phyloP scores from a whole-genome alignment of 2,888 invertebrate species.

The Sympetrum striolatum region DNA sequence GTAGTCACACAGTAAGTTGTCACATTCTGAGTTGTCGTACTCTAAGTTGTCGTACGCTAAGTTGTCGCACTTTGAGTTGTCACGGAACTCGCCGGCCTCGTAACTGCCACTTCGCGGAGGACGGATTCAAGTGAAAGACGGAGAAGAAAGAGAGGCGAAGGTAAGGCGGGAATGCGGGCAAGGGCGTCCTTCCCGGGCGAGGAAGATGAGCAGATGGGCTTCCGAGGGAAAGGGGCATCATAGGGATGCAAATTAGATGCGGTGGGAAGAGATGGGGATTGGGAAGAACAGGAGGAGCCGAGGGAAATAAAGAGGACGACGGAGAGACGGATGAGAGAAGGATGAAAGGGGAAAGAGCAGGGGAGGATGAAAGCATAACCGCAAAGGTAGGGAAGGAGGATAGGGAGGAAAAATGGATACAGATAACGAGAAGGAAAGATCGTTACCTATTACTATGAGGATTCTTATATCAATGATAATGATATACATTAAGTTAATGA shows the following conservation, averaged over 20 bases:
- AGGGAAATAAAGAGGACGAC: not conserved
- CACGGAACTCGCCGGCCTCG: too few relatives aligned
- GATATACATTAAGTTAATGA: not conserved
- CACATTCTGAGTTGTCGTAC: too few relatives aligned
- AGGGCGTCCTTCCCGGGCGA: not conserved
- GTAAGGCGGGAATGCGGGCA: not conserved
- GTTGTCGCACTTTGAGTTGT: too few relatives aligned
- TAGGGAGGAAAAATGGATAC: not conserved
- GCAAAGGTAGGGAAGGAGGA: not conserved
- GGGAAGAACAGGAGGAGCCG: not conserved
- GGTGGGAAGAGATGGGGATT: not conserved
- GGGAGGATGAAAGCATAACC: not conserved
- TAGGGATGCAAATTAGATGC: slow-evolving; percentile 35
- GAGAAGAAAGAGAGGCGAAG: not conserved
- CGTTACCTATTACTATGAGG: too few relatives aligned
- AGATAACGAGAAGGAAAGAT: too few relatives aligned
- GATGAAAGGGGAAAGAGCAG: not conserved
- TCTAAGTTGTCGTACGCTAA: too few relatives aligned
- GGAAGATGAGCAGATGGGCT: not conserved
- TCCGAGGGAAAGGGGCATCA: not conserved
- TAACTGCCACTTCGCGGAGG: not conserved
- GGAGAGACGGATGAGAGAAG: not conserved
- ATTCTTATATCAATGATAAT: not conserved
- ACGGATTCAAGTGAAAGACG: not conserved
- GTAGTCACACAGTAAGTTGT: too few relatives aligned